Evolutionary conservation across 1,140 invertebrate species (phyloP).

Genomic region (Pseudomyrmex concolor): DNA sequence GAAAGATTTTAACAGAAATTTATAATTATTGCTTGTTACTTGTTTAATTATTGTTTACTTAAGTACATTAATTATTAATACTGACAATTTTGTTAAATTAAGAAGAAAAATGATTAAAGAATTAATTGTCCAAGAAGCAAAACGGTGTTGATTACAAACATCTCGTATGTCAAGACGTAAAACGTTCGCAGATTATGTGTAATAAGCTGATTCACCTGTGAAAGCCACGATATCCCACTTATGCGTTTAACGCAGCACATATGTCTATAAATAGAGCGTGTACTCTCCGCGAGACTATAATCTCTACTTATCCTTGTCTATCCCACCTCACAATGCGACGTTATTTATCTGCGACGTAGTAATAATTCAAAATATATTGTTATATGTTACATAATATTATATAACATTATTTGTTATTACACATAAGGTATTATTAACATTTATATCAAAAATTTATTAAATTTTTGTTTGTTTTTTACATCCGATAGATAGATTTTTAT

Average conservation of each 20-base stretch:
- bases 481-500: not conserved
- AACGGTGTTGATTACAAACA: not conserved
- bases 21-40: not conserved
- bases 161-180: constrained; percentile 29
- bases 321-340: constrained; percentile 6
- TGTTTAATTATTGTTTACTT: not conserved
- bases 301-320: not conserved
- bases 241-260: constrained; percentile 27
- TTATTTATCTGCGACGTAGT: constrained; percentile 19
- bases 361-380: not conserved
- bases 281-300: constrained; percentile 27
- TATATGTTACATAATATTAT: not conserved
- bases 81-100: not conserved
- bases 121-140: not conserved
- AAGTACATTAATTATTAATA: not conserved
- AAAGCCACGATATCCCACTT: constrained; percentile 68
- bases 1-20: not conserved
- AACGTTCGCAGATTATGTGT: constrained; percentile 46
- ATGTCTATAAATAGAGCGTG: constrained; percentile 62
- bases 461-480: too few relatives aligned
- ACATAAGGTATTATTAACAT: too few relatives aligned
- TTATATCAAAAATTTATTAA: too few relatives aligned
- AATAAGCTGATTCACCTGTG: constrained; percentile 68
- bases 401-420: too few relatives aligned
- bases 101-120: not conserved